Conservation (phyloP, 2,797 vertebrate genomes). For the Mallotus villosus region DNA sequence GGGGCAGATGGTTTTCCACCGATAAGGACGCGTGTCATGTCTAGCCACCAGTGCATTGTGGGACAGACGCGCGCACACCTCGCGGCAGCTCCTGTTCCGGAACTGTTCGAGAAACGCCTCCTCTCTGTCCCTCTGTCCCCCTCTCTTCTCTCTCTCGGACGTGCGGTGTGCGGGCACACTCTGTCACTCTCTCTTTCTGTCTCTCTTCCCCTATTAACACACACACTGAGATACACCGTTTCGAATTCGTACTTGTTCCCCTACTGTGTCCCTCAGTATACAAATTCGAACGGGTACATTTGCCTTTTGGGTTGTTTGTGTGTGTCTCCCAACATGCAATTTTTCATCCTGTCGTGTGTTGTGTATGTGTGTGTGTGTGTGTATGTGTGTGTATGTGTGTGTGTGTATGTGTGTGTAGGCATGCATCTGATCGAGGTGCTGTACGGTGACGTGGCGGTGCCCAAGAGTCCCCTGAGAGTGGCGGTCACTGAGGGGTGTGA, state of each 20-base stretch:
- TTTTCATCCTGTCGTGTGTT: not conserved
- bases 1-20: conserved; percentile 58
- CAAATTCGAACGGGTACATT: not conserved
- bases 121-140: not conserved
- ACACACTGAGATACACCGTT: not conserved
- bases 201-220: not conserved
- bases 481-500: conserved; percentile 92
- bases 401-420: conserved; percentile 67
- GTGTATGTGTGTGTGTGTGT: not conserved
- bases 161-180: not conserved
- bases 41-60: conserved; percentile 49
- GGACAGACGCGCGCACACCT: conserved; percentile 44
- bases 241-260: not conserved
- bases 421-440: conserved; percentile 90
- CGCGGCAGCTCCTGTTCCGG: conserved; percentile 9
- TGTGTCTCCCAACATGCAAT: not conserved
- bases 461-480: conserved; percentile 93
- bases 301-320: conserved; percentile 1
- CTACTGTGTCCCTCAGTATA: too few species aligned
- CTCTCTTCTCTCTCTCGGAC: not conserved
- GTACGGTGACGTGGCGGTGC: conserved; percentile 84
- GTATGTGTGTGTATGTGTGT: not conserved
- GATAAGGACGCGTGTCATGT: conserved; percentile 55
- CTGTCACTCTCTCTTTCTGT: not conserved
- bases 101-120: conserved; percentile 21